phyloP scores from a whole-genome alignment of 1,140 invertebrate species.

The Coptotermes formosanus region DNA sequence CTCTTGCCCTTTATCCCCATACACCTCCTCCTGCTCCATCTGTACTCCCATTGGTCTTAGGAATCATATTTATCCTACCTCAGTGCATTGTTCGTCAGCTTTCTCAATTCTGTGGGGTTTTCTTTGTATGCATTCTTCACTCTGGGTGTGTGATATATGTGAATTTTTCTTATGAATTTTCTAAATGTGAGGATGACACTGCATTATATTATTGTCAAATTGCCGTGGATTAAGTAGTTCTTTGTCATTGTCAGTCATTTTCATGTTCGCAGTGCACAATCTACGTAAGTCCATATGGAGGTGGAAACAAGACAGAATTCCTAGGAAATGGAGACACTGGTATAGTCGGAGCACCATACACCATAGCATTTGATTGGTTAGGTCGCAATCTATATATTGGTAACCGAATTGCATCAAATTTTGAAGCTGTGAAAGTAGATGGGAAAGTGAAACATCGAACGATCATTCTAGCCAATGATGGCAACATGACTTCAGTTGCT shows the following conservation, averaged over 20 bases:
- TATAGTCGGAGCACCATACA: constrained; percentile 85
- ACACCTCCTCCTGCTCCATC: no score
- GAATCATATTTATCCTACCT: no score
- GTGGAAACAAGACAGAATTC: constrained; percentile 85
- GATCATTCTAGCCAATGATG: constrained; percentile 88
- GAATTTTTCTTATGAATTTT: no score
- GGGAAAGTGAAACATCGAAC: constrained; percentile 80
- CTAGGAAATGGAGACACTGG: constrained; percentile 70
- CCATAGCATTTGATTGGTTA: constrained; percentile 94
- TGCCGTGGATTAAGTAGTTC: no score
- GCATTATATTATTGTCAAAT: no score
- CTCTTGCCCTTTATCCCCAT: no score
- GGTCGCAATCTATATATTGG: constrained; percentile 93
- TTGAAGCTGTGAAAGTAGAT: constrained; percentile 88
- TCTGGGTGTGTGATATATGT: no score
- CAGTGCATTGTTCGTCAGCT: no score
- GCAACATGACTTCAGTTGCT: constrained; percentile 80
- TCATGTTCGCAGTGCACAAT: constrained; percentile 73
- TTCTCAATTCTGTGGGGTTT: no score
- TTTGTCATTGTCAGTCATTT: neutral
- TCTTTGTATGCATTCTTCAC: no score
- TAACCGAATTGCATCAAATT: constrained; percentile 86
- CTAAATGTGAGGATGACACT: no score
- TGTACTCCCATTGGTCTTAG: no score
- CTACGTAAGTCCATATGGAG: constrained; percentile 78